A percentile compares a stretch with the other conserved stretches of the same genome.
These are phyloP conservation scores for Adineta ricciae DNA, from an alignment of 2,888 invertebrate species.

Conservation along the genomic window DNA sequence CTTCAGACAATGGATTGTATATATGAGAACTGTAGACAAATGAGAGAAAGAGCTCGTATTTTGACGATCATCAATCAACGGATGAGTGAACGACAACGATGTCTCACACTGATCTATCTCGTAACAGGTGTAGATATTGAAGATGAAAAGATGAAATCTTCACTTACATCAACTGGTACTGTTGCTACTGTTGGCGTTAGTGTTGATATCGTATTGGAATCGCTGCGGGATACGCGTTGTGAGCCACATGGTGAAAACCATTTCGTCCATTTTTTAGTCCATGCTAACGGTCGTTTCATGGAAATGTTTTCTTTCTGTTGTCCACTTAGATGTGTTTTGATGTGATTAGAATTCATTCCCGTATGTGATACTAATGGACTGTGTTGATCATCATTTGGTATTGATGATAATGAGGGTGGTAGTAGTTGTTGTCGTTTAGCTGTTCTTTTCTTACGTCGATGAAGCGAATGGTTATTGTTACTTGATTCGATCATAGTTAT, in stretches of 20 bases:
- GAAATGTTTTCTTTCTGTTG: not conserved
- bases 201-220: not conserved
- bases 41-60: not conserved
- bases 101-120: not conserved
- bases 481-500: not conserved
- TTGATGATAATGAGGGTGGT: not conserved
- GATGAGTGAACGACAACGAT: not conserved
- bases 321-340: not conserved
- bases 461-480: not conserved
- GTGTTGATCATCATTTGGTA: not conserved
- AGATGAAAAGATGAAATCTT: not conserved
- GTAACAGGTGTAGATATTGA: not conserved
- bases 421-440: not conserved
- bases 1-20: not conserved
- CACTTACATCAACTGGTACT: not conserved
- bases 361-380: not conserved
- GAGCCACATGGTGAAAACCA: constrained; percentile 19
- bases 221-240: not conserved
- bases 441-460: not conserved
- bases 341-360: not conserved
- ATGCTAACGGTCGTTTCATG: not conserved
- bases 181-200: not conserved
- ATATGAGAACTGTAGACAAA: not conserved
- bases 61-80: not conserved
- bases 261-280: constrained; percentile 20